These are phyloP conservation scores for Rhamphomyia laevipes DNA, from an alignment of 2,888 invertebrate genomes.

Conservation along the genomic window DNA sequence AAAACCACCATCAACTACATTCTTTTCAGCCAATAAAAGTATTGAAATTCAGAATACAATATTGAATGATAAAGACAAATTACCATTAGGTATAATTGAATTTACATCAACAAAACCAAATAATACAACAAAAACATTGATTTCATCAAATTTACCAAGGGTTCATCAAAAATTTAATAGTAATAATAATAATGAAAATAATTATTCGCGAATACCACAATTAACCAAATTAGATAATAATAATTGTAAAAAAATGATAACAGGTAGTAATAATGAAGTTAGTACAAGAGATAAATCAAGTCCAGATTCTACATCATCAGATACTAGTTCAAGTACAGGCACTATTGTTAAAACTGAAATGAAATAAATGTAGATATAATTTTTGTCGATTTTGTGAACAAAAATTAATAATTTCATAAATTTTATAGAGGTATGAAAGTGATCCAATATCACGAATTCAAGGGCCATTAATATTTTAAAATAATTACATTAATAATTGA, in stretches of 20 bases:
- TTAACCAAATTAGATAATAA: neutral
- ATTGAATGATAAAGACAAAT: constrained; percentile 13
- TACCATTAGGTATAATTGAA: no score
- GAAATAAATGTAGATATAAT: constrained; percentile 19
- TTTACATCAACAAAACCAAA: constrained; percentile 4
- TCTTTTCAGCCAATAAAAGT: constrained; percentile 7
- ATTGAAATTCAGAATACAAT: constrained; percentile 24
- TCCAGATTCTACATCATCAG: constrained; percentile 20
- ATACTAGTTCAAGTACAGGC: constrained; percentile 28
- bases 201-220: neutral
- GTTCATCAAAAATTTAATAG: constrained; percentile 6
- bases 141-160: constrained; percentile 13
- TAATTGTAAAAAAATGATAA: constrained; percentile 7
- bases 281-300: constrained; percentile 8
- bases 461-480: no score
- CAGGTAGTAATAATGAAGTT: constrained; percentile 11
- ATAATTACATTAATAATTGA: no score
- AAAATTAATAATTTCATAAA: no score
- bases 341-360: constrained; percentile 34
- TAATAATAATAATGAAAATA: constrained; percentile 3
- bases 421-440: no score
- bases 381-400: no score
- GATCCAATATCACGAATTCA: no score
- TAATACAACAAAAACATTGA: constrained; percentile 9
- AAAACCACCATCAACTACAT: constrained; percentile 10